phyloP scores from a whole-genome alignment of 2,888 invertebrate species.

The Zygaena filipendulae region DNA sequence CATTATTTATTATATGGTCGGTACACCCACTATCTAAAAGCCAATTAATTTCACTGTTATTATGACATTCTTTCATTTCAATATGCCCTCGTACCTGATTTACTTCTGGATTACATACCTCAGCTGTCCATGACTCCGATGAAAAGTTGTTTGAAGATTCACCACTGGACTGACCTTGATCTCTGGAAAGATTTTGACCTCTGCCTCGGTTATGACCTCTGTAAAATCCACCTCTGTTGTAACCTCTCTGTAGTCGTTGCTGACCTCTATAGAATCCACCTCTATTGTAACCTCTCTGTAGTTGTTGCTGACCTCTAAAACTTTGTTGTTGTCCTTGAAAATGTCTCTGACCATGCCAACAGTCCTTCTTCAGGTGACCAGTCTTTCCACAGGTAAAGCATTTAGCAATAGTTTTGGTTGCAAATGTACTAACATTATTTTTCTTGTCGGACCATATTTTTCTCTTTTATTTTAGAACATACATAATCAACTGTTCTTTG shows the following conservation, averaged over 20 bases:
- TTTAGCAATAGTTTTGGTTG: slow-evolving; percentile 13
- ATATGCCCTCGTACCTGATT: slow-evolving; percentile 6
- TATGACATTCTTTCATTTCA: slow-evolving; percentile 8
- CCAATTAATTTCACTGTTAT: slow-evolving; percentile 17
- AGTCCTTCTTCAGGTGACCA: slow-evolving; percentile 18
- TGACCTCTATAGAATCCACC: too few species aligned
- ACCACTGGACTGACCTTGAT: too few species aligned
- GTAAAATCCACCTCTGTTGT: slow-evolving; percentile 9
- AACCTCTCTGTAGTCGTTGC: slow-evolving; percentile 11
- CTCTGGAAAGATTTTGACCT: slow-evolving; percentile 13
- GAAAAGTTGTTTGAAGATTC: slow-evolving; percentile 11
- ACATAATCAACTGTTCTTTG: slow-evolving; percentile 20
- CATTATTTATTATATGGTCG: slow-evolving; percentile 10
- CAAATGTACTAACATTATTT: too few species aligned
- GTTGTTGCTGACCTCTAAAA: slow-evolving; percentile 9
- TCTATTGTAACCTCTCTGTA: too few species aligned
- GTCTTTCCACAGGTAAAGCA: slow-evolving; percentile 19
- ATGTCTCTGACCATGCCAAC: slow-evolving; percentile 13
- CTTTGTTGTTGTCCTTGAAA: slow-evolving; percentile 13
- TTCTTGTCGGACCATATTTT: too few species aligned
- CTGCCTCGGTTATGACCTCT: slow-evolving; percentile 12
- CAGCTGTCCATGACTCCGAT: slow-evolving; percentile 17
- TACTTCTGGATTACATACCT: too few species aligned
- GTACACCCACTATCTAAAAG: slow-evolving; percentile 17
- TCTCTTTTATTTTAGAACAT: slow-evolving; percentile 18